Base-by-base conservation (phyloP, 1,140 invertebrate genomes). In the Plectrocnemia conspersa region DNA sequence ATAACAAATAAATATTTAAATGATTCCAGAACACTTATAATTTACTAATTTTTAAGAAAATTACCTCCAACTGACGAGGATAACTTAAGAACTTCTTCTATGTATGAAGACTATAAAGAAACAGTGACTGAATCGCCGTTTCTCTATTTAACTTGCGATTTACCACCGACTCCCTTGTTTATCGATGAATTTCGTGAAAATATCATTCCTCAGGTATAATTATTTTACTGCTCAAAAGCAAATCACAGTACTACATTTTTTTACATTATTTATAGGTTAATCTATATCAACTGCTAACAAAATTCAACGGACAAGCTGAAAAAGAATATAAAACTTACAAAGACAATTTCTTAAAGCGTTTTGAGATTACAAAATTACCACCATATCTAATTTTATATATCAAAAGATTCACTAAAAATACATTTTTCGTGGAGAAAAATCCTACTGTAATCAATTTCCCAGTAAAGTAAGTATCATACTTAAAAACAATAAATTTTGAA, bases 261-360 rank as follows among this genome's bases (percentile, higher is more conserved):
- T 19, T 29, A 27, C 45, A 50, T 35, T 63, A 52, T 60, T 73
- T 77, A 36, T 64, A 91, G 86, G 91, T 99, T 2, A 97, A 97
- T 69, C 78, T 99, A 15, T 93, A 91, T 63, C 88, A 88, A 40
- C 73, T 99, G 35, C 74, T 99, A 27, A 86, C 85, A 35, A 99
- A 99, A 74, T 99, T 98, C 68, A 98, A 98, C 75, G 95, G 96
- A 2, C 80, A 88, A 44, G 80, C 82, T 16, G 94, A 97, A 65
- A 98, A 98, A 70, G 97, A 99, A 70, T 98, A 98, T 69, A 98
- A 98, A 77, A 99, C 96, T 0, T 97, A 98, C 68, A 99, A 99
- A 69, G 97, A 99, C 68, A 97, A 97, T 67, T 94, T 94, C 66
- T 77, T 99, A 74, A 99, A 98, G 68, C 79, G 91, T 64, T 99